phyloP scores from a whole-genome alignment of 2,113 vertebrate genomes.

The Eira barbara region DNA sequence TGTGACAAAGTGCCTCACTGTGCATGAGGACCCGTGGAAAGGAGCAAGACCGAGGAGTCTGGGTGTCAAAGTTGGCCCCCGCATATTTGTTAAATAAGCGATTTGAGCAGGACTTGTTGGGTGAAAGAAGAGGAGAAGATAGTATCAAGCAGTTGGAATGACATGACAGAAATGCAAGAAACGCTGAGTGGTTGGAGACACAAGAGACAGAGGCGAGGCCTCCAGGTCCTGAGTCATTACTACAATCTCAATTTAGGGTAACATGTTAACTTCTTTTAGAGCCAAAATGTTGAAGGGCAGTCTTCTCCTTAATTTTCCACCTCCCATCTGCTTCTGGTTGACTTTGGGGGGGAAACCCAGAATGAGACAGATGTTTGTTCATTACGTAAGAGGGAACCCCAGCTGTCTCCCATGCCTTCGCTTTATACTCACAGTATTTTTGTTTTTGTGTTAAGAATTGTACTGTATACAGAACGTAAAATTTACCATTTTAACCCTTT shows the following conservation, averaged over 20 bases:
- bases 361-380: neutral
- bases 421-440: neutral
- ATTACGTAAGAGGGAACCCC: neutral
- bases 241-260: neutral
- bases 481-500: neutral
- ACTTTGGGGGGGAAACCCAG: neutral
- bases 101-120: neutral
- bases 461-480: neutral
- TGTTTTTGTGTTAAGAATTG: neutral
- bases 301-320: neutral
- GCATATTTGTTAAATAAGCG: neutral
- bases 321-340: neutral
- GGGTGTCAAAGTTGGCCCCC: neutral
- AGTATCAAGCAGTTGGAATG: neutral
- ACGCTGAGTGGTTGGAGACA: neutral
- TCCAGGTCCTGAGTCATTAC: neutral
- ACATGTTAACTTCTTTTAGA: neutral
- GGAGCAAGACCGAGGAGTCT: neutral
- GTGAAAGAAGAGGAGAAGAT: neutral
- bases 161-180: neutral
- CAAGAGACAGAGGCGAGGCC: neutral
- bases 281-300: neutral
- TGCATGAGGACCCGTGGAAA: neutral
- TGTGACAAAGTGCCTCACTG: neutral
- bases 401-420: neutral